Percentiles rank a stretch among this genome's conserved stretches.
phyloP scores from a whole-genome alignment of 2,888 invertebrate genomes.

The Heliconius hortense region DNA sequence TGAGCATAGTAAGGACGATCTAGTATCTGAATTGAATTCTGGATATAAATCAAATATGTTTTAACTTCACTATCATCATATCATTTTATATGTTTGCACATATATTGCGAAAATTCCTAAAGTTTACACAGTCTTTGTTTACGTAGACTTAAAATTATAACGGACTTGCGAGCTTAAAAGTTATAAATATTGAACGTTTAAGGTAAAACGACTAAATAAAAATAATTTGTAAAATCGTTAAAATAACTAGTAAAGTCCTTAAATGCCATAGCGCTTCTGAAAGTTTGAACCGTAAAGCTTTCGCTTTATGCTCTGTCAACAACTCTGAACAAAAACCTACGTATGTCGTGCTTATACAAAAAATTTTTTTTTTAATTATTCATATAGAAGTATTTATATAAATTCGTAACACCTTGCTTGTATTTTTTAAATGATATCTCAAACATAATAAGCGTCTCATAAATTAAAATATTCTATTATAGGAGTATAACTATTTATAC shows the following conservation, averaged over 20 bases:
- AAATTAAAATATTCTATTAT: not conserved
- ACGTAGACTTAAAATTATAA: slow-evolving; percentile 9
- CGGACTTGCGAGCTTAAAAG: not conserved
- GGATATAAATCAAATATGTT: not conserved
- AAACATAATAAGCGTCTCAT: not conserved
- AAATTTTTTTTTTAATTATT: not conserved
- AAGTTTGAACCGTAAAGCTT: not conserved
- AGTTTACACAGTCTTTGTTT: slow-evolving; percentile 36
- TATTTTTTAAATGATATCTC: not conserved
- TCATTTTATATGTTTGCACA: not conserved
- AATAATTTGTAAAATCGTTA: not conserved
- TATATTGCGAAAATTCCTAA: not conserved
- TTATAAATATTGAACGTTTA: slow-evolving; percentile 2
- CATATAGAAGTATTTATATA: not conserved
- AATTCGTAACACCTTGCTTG: not conserved
- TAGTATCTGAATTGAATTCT: no score
- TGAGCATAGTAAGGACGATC: no score
- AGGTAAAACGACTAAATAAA: slow-evolving; percentile 2
- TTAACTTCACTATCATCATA: not conserved
- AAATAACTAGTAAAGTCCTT: not conserved
- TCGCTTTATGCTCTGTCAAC: not conserved
- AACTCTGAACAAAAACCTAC: not conserved
- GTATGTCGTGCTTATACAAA: not conserved
- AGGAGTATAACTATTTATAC: not conserved
- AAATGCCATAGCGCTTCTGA: slow-evolving; percentile 4